Base-by-base conservation (phyloP, 2,797 vertebrate genomes). In the Macropodus opercularis region DNA sequence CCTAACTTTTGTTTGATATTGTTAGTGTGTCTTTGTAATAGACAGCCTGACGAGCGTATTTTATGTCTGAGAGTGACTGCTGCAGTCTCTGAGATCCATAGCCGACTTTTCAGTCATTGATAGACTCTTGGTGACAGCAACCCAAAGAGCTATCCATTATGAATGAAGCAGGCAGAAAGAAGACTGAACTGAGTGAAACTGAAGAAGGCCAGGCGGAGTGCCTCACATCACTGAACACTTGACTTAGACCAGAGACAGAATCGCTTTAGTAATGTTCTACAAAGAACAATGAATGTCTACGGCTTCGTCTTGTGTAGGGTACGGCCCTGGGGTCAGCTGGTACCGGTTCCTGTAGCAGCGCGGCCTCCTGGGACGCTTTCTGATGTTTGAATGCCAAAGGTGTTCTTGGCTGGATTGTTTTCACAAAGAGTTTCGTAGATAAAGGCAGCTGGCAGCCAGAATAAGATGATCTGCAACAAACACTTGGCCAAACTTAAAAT, bases 241-340 rank as follows among this genome's bases (percentile, higher is more conserved):
- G 85, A 90, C 85, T 79, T 77, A 89, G 69, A 88, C 83, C 88
- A 91, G 89, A 91, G 86, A 92, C 90, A 91, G 47, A 85, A 91
- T 90, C 87, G 83, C 86, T 88, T 90, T 84, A 91, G 90, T 89
- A 85, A 91, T 91, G 87, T 86, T 71, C 76, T 87, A 91, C 91
- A 90, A 84, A 91, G 93, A 92, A 85, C 78, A 88, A 84, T 62
- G 26, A 22, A 68, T 63, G 68, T 71, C 75, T 84, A 83, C 74
- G 42, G 55, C 81, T 85, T 79, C 81, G 78, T 77, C 80, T 84
- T 90, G 88, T 83, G 92, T 92, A 34, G 57, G 69, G 65, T 44
- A 81, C 51, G 22, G 55, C 2, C 9, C 38, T 19, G 36, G 49
- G 49, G 54, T 49, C 64, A 57, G 40, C 59, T 9, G 4, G 32